Conservation (phyloP, 2,113 vertebrate species). For the Recurvirostra avosetta region DNA sequence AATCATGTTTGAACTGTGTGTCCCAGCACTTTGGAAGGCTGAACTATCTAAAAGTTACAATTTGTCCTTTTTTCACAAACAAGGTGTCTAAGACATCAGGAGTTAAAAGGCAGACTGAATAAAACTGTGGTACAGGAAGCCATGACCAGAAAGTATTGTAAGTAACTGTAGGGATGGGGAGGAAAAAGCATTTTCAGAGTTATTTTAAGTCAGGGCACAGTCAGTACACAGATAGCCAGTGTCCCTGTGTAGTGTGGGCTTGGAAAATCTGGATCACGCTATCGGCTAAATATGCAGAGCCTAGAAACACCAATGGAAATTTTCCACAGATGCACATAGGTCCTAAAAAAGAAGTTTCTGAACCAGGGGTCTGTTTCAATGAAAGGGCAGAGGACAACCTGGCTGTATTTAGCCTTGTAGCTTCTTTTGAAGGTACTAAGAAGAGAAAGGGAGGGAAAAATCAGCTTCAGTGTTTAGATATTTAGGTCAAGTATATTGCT, state of each 20-base stretch:
- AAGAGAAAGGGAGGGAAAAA: not conserved
- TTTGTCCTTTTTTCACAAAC: not conserved
- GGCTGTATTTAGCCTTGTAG: not conserved
- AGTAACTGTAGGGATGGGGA: not conserved
- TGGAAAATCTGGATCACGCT: not conserved
- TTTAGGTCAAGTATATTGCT: not conserved
- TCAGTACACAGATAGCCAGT: not conserved
- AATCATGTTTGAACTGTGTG: not conserved
- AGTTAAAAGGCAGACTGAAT: not conserved
- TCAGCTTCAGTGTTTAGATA: not conserved
- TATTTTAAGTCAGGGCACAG: not conserved
- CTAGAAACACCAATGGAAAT: not conserved
- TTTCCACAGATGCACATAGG: not conserved
- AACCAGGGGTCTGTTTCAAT: not conserved
- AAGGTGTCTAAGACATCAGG: not conserved
- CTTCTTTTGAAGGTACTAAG: not conserved
- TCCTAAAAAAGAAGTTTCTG: not conserved
- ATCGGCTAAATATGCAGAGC: not conserved
- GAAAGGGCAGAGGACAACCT: not conserved
- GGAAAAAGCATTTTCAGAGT: not conserved
- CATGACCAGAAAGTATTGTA: not conserved
- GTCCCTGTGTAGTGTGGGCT: not conserved
- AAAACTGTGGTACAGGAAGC: not conserved
- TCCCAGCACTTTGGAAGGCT: not conserved
- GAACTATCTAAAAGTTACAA: not conserved